A percentile compares a stretch with the other conserved stretches of the same genome.
Conservation (phyloP, 1,140 invertebrate genomes). For the Melipona quadrifasciata region DNA sequence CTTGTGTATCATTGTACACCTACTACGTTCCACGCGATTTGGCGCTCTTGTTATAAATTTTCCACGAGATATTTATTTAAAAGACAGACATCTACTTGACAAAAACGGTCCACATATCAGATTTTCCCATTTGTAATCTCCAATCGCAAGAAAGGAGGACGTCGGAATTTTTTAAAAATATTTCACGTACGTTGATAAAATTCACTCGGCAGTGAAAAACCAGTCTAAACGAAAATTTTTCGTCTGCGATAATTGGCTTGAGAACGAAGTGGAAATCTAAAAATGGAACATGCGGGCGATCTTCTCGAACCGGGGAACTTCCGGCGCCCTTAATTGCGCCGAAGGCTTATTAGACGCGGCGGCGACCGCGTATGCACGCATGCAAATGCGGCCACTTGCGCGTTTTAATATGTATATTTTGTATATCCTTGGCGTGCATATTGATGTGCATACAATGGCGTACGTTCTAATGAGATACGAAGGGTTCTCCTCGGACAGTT, state of each 20-base stretch:
- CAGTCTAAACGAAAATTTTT: not conserved
- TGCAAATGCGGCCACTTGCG: slow-evolving; percentile 29
- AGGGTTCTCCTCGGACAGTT: not conserved
- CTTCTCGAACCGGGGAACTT: slow-evolving; percentile 2
- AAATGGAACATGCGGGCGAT: not conserved
- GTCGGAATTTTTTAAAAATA: not conserved
- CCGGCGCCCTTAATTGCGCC: slow-evolving; percentile 42
- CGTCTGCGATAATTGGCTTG: slow-evolving; percentile 17
- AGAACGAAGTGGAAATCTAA: not conserved
- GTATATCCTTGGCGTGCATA: slow-evolving; percentile 23
- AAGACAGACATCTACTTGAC: too few relatives aligned
- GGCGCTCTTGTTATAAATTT: too few relatives aligned
- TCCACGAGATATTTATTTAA: too few relatives aligned
- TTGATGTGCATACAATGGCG: slow-evolving; percentile 2
- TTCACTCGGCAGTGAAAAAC: too few relatives aligned
- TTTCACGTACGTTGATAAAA: too few relatives aligned
- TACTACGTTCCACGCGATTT: too few relatives aligned
- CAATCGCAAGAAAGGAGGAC: not conserved
- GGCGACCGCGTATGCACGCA: slow-evolving; percentile 21
- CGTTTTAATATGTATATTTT: slow-evolving; percentile 44
- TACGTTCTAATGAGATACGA: slow-evolving; percentile 21
- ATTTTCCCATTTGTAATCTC: not conserved
- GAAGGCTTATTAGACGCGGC: slow-evolving; percentile 42
- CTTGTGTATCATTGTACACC: too few relatives aligned
- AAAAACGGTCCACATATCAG: not conserved